Evolutionary conservation across 1,140 invertebrate species (phyloP), one percentile per base, ranked within the genome.

Genomic region (Antheraea mylitta): DNA sequence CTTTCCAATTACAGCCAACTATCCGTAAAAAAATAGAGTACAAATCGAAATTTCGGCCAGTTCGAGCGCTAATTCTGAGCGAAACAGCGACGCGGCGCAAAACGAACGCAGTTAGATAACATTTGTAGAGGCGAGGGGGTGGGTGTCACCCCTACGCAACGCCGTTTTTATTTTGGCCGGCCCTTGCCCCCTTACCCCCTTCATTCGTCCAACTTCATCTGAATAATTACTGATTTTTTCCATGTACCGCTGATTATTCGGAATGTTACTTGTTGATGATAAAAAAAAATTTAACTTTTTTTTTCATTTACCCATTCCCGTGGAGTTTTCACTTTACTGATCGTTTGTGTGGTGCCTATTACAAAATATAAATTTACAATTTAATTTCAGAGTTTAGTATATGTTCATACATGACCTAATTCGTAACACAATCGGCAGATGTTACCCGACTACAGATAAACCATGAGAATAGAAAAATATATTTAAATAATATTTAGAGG

Each of bases 161-260:
- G 81, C 82, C 87, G 87, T 92, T 92, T 92, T 92, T 92, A 92
- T 92, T 92, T 92, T 90, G 88, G 85, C 88, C 87, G 86, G 87
- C 87, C 86, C 87, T 87, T 89, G 86, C 90, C 45, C 87, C 85
- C 87, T 79, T 79, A 84, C 87, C 88, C 87, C 88, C 87, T 85
- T 87, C 88, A 84, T 78, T 88, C 87, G 88, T 90, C 88, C 87
- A 89, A 91, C 90, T 90, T 92, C 88, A 92, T 92, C 90, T 92
- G 90, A 92, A 92, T 92, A 92, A 92, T 92, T 92, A 92, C 88
- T 90, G 90, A 90, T 92, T 92, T 92, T 91, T 92, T 90, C 78
- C 86, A 86, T 92, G 88, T 90, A 90, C 90, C 87, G 83, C 90
- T 92, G 90, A 92, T 92, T 90, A 92, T 92, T 89, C 87, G 83